phyloP scores from a whole-genome alignment of 2,113 vertebrate genomes.

The Callopanchax toddi region DNA sequence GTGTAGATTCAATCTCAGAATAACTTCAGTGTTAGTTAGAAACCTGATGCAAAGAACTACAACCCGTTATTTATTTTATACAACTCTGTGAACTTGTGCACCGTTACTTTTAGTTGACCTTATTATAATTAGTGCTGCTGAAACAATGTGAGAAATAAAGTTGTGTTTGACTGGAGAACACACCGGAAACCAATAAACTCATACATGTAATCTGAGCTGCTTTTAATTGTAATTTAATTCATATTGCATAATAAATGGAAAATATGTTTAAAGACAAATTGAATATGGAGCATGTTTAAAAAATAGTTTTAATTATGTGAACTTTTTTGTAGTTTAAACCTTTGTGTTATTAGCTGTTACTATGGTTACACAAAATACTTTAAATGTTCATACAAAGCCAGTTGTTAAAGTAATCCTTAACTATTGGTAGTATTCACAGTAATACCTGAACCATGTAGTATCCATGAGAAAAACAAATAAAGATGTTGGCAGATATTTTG shows the following conservation, averaged over 20 bases:
- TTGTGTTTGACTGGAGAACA: conserved; percentile 84
- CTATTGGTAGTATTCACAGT: no score
- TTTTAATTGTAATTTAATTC: conserved; percentile 20
- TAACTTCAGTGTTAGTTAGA: conserved; percentile 32
- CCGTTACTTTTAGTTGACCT: conserved; percentile 75
- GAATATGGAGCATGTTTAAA: not conserved
- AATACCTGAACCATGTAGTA: no score
- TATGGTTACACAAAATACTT: no score
- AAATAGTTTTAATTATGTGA: not conserved
- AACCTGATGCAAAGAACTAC: conserved; percentile 30
- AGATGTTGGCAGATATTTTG: no score
- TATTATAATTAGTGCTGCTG: conserved; percentile 75
- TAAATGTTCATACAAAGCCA: no score
- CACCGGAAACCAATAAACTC: conserved; percentile 79
- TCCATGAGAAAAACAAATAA: no score
- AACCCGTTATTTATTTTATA: conserved; percentile 56
- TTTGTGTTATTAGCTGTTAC: not conserved
- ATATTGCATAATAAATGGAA: not conserved
- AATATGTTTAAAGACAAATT: not conserved
- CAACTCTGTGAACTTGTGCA: conserved; percentile 57
- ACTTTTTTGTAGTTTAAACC: not conserved
- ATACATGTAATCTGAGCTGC: conserved; percentile 75
- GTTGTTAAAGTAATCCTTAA: not conserved
- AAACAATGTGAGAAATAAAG: conserved; percentile 53
- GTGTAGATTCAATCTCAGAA: conserved; percentile 44